Conservation (phyloP, 2,113 vertebrate species). For the Colossoma macropomum region DNA sequence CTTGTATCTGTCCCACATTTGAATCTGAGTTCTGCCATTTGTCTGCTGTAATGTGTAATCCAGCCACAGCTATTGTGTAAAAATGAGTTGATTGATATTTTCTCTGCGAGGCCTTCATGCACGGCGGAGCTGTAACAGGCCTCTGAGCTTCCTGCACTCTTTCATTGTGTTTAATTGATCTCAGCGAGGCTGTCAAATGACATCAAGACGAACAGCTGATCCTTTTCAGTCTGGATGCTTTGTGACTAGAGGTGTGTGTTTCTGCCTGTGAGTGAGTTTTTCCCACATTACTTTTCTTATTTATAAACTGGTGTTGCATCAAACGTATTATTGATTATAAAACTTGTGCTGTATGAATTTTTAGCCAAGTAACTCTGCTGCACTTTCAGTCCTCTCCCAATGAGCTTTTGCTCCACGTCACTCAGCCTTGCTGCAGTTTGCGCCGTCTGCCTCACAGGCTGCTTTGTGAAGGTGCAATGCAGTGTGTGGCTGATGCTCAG, state of each 20-base stretch:
- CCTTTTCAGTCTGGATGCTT: neutral
- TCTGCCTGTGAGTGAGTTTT: neutral
- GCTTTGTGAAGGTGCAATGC: slow-evolving; percentile 5
- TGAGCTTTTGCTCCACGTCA: neutral
- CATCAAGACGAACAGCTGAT: slow-evolving; percentile 7
- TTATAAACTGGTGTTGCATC: neutral
- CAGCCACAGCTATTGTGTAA: neutral
- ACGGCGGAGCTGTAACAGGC: neutral
- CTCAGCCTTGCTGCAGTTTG: neutral
- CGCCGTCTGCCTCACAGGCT: neutral
- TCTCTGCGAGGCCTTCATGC: neutral
- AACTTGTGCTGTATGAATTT: neutral
- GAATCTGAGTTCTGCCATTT: neutral
- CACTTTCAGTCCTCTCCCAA: neutral
- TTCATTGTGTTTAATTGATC: slow-evolving; percentile 10
- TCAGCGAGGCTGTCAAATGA: slow-evolving; percentile 24
- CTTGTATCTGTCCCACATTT: neutral
- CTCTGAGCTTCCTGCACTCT: slow-evolving; percentile 15
- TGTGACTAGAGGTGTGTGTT: slow-evolving; percentile 42
- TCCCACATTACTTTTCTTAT: slow-evolving; percentile 7
- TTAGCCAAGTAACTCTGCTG: neutral
- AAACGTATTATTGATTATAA: neutral
- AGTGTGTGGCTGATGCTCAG: slow-evolving; percentile 17
- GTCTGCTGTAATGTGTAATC: neutral
- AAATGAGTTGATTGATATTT: neutral